phyloP scores from a whole-genome alignment of 2,888 invertebrate species.

The Sicus ferrugineus region DNA sequence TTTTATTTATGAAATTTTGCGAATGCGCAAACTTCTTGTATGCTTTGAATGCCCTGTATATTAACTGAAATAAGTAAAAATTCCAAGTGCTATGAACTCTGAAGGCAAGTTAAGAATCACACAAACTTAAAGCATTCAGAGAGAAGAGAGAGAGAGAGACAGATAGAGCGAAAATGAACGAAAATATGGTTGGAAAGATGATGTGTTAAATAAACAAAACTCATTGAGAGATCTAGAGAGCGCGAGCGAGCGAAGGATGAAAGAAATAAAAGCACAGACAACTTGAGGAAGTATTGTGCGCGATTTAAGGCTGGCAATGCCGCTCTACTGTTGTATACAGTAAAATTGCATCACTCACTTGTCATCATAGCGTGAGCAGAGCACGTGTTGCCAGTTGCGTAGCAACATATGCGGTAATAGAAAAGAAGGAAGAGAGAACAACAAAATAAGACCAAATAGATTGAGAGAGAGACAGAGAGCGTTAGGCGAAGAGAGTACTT shows the following conservation, averaged over 20 bases:
- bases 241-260: not conserved
- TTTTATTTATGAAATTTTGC: too few species aligned
- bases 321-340: not conserved
- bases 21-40: too few species aligned
- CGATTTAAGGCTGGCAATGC: constrained; percentile 22
- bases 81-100: too few species aligned
- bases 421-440: constrained; percentile 23
- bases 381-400: constrained; percentile 56
- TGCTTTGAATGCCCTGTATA: too few species aligned
- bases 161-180: not conserved
- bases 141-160: not conserved
- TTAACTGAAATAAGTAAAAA: too few species aligned
- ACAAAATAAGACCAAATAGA: constrained; percentile 7
- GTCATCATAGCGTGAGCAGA: constrained; percentile 54
- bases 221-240: not conserved
- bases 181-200: not conserved
- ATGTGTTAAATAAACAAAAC: too few species aligned
- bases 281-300: not conserved
- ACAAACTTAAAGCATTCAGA: not conserved
- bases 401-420: constrained; percentile 26
- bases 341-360: constrained; percentile 38
- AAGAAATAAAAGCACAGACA: not conserved
- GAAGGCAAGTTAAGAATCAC: too few species aligned
- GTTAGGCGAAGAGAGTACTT: not conserved
- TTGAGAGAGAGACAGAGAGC: constrained; percentile 9